These are phyloP conservation scores for Bothrops alternatus DNA, from an alignment of 2,797 vertebrate genomes.

Conservation along the genomic window DNA sequence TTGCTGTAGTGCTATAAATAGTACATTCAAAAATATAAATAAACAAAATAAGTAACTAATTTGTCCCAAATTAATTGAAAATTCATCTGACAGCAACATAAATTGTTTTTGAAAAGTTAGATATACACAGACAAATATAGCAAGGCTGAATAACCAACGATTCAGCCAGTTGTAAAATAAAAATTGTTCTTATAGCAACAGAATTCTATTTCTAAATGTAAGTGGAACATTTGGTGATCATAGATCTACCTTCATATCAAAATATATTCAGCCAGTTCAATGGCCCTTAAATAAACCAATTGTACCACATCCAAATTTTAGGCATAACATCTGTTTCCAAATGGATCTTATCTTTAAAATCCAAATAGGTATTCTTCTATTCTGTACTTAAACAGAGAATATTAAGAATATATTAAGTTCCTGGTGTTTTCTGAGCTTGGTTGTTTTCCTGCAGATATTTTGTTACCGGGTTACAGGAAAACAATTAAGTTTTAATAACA, in stretches of 20 bases:
- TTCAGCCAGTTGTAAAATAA: background rate
- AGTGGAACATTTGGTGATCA: background rate
- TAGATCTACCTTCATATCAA: background rate
- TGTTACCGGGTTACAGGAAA: background rate
- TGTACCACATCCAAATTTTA: background rate
- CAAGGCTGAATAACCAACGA: background rate
- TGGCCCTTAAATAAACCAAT: background rate
- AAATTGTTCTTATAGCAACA: background rate
- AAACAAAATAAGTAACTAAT: background rate
- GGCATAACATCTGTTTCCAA: background rate
- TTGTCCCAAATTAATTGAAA: background rate
- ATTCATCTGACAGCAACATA: background rate
- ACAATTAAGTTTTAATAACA: background rate
- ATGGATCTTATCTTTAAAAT: background rate
- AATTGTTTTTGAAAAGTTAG: background rate
- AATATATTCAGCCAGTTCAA: background rate
- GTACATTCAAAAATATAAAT: conserved; percentile 31
- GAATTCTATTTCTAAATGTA: background rate
- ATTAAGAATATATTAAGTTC: background rate
- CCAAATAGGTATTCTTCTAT: background rate
- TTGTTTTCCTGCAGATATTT: background rate
- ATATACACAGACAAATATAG: background rate
- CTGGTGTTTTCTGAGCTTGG: background rate
- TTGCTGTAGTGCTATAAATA: conserved; percentile 69
- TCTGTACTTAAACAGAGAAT: background rate